These are phyloP conservation scores for Eclectus roratus DNA, from an alignment of 2,113 vertebrate species.

Conservation along the genomic window DNA sequence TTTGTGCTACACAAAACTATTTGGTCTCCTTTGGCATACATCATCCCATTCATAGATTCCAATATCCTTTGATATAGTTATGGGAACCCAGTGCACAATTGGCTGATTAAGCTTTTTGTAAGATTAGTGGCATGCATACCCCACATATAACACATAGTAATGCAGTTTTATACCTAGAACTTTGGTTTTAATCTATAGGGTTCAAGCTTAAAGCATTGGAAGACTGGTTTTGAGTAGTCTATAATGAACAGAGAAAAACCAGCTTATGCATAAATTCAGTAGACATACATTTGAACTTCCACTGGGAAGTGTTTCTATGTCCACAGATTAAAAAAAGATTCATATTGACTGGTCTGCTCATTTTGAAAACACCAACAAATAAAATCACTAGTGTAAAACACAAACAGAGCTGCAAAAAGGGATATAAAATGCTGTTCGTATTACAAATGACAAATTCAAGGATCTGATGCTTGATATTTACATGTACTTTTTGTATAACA, in stretches of 20 bases:
- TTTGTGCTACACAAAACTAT: neutral
- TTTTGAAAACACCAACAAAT: neutral
- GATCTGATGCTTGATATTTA: conserved; percentile 73
- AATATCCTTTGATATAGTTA: neutral
- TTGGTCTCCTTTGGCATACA: neutral
- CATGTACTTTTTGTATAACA: conserved; percentile 68
- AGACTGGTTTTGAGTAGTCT: neutral
- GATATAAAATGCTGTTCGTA: conserved; percentile 10
- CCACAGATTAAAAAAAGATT: neutral
- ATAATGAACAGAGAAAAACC: neutral
- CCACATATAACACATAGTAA: neutral
- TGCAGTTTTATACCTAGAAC: neutral
- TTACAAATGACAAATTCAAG: conserved; percentile 56
- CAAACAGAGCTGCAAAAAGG: neutral
- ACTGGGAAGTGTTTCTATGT: neutral
- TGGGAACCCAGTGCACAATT: neutral
- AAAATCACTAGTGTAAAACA: neutral
- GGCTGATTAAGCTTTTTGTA: neutral
- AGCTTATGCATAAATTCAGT: neutral
- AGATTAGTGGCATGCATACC: neutral
- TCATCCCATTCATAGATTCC: neutral
- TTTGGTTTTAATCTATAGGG: neutral
- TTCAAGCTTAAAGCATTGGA: neutral
- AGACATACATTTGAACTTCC: neutral
- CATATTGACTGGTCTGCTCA: neutral